Evolutionary conservation across 2,888 invertebrate genomes (phyloP).

Genomic region (Tigriopus californicus): DNA sequence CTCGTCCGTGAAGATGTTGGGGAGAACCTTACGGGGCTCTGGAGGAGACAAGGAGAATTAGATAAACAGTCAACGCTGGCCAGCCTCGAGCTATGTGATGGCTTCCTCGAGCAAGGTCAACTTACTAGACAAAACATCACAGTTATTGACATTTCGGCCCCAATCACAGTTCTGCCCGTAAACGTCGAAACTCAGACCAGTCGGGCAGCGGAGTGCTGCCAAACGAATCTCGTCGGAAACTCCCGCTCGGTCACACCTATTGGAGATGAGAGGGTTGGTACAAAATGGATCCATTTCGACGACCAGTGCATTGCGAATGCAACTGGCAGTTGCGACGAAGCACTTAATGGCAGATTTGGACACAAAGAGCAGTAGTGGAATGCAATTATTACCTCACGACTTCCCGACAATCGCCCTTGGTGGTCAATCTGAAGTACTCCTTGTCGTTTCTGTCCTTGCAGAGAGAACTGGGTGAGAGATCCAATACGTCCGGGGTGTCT

Average conservation of each 20-base stretch:
- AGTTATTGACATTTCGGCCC: constrained; percentile 90
- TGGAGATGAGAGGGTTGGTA: too few relatives aligned
- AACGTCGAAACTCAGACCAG: constrained; percentile 79
- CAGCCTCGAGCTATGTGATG: too few relatives aligned
- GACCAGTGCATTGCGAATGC: too few relatives aligned
- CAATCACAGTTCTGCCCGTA: constrained; percentile 87
- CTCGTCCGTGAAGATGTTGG: constrained; percentile 77
- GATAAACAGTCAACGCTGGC: too few relatives aligned
- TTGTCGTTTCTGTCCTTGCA: constrained; percentile 73
- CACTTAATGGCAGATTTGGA: not conserved
- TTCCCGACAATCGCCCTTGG: constrained; percentile 73
- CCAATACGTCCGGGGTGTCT: not conserved
- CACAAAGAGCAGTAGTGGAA: not conserved
- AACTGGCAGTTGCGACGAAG: not conserved
- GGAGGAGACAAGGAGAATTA: constrained; percentile 25
- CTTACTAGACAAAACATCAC: constrained; percentile 85
- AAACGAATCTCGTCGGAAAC: constrained; percentile 69
- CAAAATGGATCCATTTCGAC: too few relatives aligned
- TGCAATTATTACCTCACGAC: constrained; percentile 54
- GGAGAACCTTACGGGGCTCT: constrained; percentile 76
- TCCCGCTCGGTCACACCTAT: constrained; percentile 77
- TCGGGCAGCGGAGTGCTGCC: constrained; percentile 72
- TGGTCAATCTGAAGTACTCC: constrained; percentile 69
- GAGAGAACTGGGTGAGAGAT: constrained; percentile 46
- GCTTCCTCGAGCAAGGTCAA: constrained; percentile 6